These are phyloP conservation scores for Pangasius sanitwongsei DNA, from an alignment of 2,797 vertebrate species.

Conservation along the genomic window DNA sequence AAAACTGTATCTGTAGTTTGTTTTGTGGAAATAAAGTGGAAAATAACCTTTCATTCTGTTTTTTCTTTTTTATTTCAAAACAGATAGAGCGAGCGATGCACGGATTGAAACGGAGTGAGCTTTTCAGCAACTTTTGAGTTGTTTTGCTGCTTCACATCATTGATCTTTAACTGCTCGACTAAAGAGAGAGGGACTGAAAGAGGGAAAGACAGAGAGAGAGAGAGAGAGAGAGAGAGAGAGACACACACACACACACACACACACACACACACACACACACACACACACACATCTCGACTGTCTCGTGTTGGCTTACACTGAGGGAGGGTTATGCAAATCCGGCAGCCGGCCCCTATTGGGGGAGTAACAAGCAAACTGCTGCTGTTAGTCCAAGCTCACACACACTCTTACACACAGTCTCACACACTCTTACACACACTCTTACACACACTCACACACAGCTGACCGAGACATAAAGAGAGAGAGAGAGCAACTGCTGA, in stretches of 20 bases:
- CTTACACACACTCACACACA: constrained; percentile 62
- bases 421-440: constrained; percentile 56
- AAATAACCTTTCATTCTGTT: neutral
- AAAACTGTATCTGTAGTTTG: neutral
- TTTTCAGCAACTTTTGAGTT: neutral
- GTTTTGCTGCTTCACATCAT: neutral
- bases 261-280: neutral
- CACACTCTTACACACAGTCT: constrained; percentile 52
- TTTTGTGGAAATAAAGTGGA: neutral
- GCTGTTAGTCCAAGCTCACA: constrained; percentile 53
- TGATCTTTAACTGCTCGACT: neutral
- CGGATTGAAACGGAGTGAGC: neutral
- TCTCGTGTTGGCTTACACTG: constrained; percentile 48
- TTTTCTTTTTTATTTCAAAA: neutral
- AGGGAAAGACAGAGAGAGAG: constrained; percentile 5
- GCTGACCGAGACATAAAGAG: constrained; percentile 49
- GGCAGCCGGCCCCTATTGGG: constrained; percentile 72
- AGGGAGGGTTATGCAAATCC: constrained; percentile 79
- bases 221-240: neutral
- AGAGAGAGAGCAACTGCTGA: constrained; percentile 60
- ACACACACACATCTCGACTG: neutral
- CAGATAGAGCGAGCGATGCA: neutral
- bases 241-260: constrained; percentile 2
- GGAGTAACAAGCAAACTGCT: constrained; percentile 45
- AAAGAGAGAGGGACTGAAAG: constrained; percentile 52